Evolutionary conservation across 2,797 vertebrate species (phyloP), one percentile per base, ranked within the genome.

Genomic region (Melanotaenia maccullochi): DNA sequence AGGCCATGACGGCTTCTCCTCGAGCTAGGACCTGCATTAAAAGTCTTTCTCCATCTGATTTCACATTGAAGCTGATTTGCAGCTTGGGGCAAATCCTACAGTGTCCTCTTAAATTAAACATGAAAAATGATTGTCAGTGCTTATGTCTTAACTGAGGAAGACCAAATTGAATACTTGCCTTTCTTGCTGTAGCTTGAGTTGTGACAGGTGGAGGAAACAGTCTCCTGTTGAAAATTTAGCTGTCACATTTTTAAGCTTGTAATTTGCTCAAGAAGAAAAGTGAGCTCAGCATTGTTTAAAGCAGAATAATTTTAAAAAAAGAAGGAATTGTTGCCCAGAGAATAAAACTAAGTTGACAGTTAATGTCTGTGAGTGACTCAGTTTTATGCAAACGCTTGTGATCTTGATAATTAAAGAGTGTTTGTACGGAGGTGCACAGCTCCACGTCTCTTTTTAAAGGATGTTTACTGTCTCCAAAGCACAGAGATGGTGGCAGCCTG

Each of bases 361-460:
- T 73, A 82, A 78, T 87, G 85, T 89, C 81, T 89, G 68, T 44
- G 72, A 89, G 85, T 85, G 85, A 87, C 74, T 74, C 73, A 83
- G 79, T 85, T 89, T 89, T 86, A 87, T 85, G 87, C 87, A 81
- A 89, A 81, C 32, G 62, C 81, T 70, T 89, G 76, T 93, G 86
- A 92, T 92, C 83, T 89, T 85, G 88, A 91, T 92, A 93, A 93
- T 93, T 93, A 92, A 90, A 90, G 83, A 90, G 82, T 78, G 88
- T 91, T 92, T 92, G 90, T 81, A 82, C 65, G 80, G 83, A 79
- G 87, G 83, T 86, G 87, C 86, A 73, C 73, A 79, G 82, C 87
- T 73, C 79, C 12, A 49, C 69, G 22, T 90, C 82, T 86, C 81
- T 87, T 84, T 90, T 88, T 82, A 87, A 87, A 90, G 85, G 87